Evolutionary conservation across 1,140 invertebrate species (phyloP).

Genomic region (Solenopsis fugax): DNA sequence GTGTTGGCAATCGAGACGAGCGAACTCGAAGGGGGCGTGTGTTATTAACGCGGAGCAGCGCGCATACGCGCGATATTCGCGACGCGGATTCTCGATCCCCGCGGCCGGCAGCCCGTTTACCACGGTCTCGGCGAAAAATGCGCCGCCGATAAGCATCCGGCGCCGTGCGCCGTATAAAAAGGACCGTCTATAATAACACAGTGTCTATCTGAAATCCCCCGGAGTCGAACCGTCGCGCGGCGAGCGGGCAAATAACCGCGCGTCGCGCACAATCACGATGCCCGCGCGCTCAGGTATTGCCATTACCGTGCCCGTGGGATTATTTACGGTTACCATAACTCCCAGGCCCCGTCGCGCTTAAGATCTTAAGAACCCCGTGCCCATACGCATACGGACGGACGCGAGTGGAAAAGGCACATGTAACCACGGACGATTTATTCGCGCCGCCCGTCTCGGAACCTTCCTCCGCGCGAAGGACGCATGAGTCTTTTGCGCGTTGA

Average conservation of each 20-base stretch:
- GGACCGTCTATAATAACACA: slow-evolving; percentile 60
- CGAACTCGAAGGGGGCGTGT: slow-evolving; percentile 36
- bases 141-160: slow-evolving; percentile 58
- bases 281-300: slow-evolving; percentile 71
- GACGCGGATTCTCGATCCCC: slow-evolving; percentile 48
- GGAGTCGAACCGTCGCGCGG: slow-evolving; percentile 64
- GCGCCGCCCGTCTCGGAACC: not conserved
- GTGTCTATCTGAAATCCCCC: slow-evolving; percentile 63
- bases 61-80: slow-evolving; percentile 38
- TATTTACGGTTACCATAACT: slow-evolving; percentile 85
- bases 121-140: slow-evolving; percentile 31
- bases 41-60: slow-evolving; percentile 48
- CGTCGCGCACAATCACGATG: slow-evolving; percentile 77
- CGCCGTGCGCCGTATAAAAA: slow-evolving; percentile 27
- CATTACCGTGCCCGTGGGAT: slow-evolving; percentile 80
- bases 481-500: not conserved
- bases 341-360: slow-evolving; percentile 78
- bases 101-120: slow-evolving; percentile 44
- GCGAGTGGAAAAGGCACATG: slow-evolving; percentile 29
- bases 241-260: slow-evolving; percentile 69
- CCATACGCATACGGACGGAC: not conserved
- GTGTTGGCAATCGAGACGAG: slow-evolving; percentile 15
- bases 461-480: slow-evolving; percentile 8
- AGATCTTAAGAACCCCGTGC: slow-evolving; percentile 73
- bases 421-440: slow-evolving; percentile 51